Evolutionary conservation across 2,888 invertebrate genomes (phyloP).

Genomic region (Hirtodrosophila cameraria): DNA sequence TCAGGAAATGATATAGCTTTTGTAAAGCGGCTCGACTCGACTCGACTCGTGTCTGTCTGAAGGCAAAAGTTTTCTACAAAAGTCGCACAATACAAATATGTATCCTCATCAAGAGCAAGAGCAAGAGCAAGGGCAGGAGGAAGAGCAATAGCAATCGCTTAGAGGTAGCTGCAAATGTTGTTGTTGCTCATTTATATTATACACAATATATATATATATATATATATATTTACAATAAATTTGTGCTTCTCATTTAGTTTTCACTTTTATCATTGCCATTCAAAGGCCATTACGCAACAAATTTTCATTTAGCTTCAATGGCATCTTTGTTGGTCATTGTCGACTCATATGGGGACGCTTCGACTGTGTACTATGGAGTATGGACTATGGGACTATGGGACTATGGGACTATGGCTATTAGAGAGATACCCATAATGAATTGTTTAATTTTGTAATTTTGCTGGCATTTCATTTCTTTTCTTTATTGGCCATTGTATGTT

Average conservation of each 20-base stretch:
- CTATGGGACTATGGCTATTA: background rate
- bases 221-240: slow-evolving; percentile 46
- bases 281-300: slow-evolving; percentile 61
- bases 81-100: slow-evolving; percentile 36
- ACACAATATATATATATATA: background rate
- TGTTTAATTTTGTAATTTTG: slow-evolving; percentile 52
- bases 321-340: slow-evolving; percentile 27
- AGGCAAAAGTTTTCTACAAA: slow-evolving; percentile 39
- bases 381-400: too few species aligned
- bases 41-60: slow-evolving; percentile 16
- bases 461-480: slow-evolving; percentile 35
- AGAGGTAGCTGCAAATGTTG: slow-evolving; percentile 11
- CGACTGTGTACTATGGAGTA: too few species aligned
- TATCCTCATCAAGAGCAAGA: slow-evolving; percentile 30
- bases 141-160: slow-evolving; percentile 19
- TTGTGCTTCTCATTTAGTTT: slow-evolving; percentile 64
- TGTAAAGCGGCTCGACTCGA: slow-evolving; percentile 28
- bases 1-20: slow-evolving; percentile 56
- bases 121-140: too few species aligned
- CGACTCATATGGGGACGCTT: slow-evolving; percentile 10
- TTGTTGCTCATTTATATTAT: slow-evolving; percentile 43
- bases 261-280: slow-evolving; percentile 61
- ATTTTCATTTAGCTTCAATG: slow-evolving; percentile 39
- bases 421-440: slow-evolving; percentile 59
- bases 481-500: slow-evolving; percentile 47